Base-by-base conservation (phyloP, 2,888 invertebrate species). In the Deilephila elpenor region DNA sequence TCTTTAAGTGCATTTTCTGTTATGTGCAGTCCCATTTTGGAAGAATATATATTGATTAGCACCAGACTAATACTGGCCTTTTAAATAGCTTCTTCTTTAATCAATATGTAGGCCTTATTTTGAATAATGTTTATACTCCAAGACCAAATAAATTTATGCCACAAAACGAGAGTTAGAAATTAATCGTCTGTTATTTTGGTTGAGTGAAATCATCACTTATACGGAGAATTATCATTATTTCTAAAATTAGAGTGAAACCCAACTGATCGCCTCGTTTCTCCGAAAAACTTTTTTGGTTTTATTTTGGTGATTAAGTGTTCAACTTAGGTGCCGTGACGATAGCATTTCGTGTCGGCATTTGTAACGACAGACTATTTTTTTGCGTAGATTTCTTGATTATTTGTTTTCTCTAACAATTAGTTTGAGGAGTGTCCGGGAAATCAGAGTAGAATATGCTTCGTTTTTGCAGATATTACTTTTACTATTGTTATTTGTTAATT, bases 241-340 rank as follows among this genome's bases (percentile, higher is more conserved):
- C 6, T 20, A 20, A 67, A 73, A 75, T 73, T 61, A 74, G 73
- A 75, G 75, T 72, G 77, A 77, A 77, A 75, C 14, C 51, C 17
- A 67, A 75, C 72, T 37, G 62, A 75, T 72, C 72, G 72, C n/a
- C 73, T 75, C 70, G n/a, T 59, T 75, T 67, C 51, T 51, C 25
- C 20, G 67, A 51, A 67, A 20, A 72, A 61, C 74, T 44, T 51
- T 74, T 77, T 77, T 73, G 61, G n/a, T 73, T 73, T 75, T 76
- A 74, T 77, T 76, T 72, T 67, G 71, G 32, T 56, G 17, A 59
- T 51, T 61, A 73, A 51, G 25, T 74, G 70, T 32, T 73, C 72
- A 44, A 37, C 51, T 64, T 56, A 32, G 14, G 17, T 67, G 56
- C 25, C 51, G 64, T 34, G 60, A 60, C 71, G 75, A 32, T 25